A percentile compares a stretch with the other conserved stretches of the same genome.
phyloP scores from a whole-genome alignment of 2,888 invertebrate genomes.

The Drosophila recens region DNA sequence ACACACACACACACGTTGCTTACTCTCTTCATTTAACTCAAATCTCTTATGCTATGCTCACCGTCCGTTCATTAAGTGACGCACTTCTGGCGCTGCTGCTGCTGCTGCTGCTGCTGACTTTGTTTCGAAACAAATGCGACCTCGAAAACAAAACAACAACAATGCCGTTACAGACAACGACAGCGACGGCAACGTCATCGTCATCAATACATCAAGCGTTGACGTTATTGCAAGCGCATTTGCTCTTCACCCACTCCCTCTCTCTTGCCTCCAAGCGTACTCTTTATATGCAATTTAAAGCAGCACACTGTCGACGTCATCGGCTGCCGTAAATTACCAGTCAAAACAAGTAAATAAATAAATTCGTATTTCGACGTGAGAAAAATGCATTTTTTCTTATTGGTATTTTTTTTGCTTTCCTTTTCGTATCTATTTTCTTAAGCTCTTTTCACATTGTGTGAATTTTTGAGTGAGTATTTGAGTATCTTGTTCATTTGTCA shows the following conservation, averaged over 20 bases:
- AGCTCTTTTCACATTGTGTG: not conserved
- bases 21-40: conserved; percentile 4
- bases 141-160: conserved; percentile 30
- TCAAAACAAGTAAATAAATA: conserved; percentile 34
- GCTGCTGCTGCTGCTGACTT: conserved; percentile 10
- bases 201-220: conserved; percentile 14
- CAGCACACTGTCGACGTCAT: conserved; percentile 19
- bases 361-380: conserved; percentile 30
- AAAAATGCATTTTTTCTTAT: conserved; percentile 12
- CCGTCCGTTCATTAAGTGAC: conserved; percentile 1
- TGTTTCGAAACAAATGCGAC: conserved; percentile 33
- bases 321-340: conserved; percentile 16
- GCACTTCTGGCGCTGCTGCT: conserved; percentile 12
- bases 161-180: conserved; percentile 26
- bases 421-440: not conserved
- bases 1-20: not conserved
- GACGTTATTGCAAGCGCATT: conserved; percentile 28
- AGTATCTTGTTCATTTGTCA: conserved; percentile 32
- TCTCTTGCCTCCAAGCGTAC: not conserved
- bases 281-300: conserved; percentile 1
- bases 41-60: not conserved
- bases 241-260: conserved; percentile 1
- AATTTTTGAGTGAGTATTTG: not conserved
- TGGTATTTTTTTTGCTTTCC: conserved; percentile 11
- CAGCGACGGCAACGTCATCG: conserved; percentile 17